phyloP scores from a whole-genome alignment of 1,140 invertebrate species.

The Neodiprion pinetum region DNA sequence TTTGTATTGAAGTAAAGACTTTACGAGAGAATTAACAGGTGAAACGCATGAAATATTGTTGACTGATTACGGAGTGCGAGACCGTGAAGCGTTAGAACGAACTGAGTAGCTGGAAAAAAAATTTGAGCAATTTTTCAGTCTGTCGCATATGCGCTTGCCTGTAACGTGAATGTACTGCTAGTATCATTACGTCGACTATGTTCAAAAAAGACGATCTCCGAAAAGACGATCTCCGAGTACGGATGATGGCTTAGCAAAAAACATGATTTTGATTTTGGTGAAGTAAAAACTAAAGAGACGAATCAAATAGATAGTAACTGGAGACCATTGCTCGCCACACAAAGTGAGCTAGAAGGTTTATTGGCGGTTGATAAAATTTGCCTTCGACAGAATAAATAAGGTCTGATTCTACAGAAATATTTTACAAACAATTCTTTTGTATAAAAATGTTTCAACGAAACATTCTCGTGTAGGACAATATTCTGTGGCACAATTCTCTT shows the following conservation, averaged over 20 bases:
- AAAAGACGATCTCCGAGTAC: neutral
- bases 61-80: slow-evolving; percentile 36
- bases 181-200: neutral
- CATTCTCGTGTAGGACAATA: too few relatives aligned
- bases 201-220: neutral
- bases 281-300: neutral
- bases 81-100: neutral
- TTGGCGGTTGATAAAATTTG: neutral
- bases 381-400: too few relatives aligned
- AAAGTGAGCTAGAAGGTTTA: neutral
- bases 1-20: neutral
- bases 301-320: too few relatives aligned
- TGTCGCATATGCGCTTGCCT: neutral
- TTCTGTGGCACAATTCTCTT: too few relatives aligned
- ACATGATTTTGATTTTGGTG: neutral
- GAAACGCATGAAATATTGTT: slow-evolving; percentile 41
- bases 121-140: neutral
- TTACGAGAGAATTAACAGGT: slow-evolving; percentile 5
- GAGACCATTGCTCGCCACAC: too few relatives aligned
- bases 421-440: too few relatives aligned
- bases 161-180: neutral
- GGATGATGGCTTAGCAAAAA: neutral
- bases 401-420: too few relatives aligned
- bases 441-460: too few relatives aligned
- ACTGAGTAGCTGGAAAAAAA: neutral